These are phyloP conservation scores for Montipora capitata DNA, from an alignment of 92 coral and sea anemone genomes.

Conservation along the genomic window DNA sequence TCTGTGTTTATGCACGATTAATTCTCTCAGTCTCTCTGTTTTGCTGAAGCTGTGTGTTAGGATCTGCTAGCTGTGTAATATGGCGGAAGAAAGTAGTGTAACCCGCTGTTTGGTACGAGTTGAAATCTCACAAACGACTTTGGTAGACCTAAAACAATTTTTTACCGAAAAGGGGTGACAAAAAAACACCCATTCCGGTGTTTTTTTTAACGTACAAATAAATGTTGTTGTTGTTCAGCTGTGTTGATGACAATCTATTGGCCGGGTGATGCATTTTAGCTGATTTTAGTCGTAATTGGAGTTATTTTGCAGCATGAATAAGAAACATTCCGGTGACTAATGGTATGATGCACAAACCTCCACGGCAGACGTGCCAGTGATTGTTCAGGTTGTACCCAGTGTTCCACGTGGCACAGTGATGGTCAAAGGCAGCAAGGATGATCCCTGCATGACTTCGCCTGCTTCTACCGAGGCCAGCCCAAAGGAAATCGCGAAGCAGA, in stretches of 20 bases:
- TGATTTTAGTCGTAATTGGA: conserved; percentile 7
- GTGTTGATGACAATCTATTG: no score
- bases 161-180: no score
- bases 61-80: not conserved
- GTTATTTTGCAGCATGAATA: not conserved
- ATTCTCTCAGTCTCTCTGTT: not conserved
- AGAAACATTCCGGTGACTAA: not conserved
- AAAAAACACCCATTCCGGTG: no score
- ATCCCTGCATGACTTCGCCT: conserved; percentile 9
- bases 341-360: conserved; percentile 12
- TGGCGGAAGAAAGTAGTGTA: no score
- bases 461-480: conserved; percentile 19
- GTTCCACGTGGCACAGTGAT: not conserved
- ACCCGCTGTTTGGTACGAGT: no score
- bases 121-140: no score
- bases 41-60: not conserved
- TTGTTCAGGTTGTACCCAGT: conserved; percentile 7
- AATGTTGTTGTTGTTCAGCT: no score
- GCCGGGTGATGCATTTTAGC: conserved; percentile 11
- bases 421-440: not conserved
- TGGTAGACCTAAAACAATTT: no score
- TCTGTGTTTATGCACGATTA: not conserved
- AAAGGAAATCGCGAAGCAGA: conserved; percentile 9
- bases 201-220: no score
- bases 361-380: not conserved